Base-by-base conservation (phyloP, 2,888 invertebrate species). In the Alitta virens region DNA sequence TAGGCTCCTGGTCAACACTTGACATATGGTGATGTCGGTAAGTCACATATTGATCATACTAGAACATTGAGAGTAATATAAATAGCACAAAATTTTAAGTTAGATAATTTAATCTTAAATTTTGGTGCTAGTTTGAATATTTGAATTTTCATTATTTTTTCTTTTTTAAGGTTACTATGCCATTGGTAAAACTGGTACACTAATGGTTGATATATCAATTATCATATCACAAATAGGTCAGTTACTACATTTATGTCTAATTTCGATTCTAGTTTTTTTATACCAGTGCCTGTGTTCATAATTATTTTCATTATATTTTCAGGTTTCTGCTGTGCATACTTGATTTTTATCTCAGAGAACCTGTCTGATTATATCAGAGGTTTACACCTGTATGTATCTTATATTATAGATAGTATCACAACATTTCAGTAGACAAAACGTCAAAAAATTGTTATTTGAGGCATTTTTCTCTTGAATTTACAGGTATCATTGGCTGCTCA, bases 281-380 rank as follows among this genome's bases (percentile, higher is more conserved):
- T n/a, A n/a, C n/a, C n/a, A n/a, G n/a, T n/a, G n/a, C n/a, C n/a
- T n/a, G n/a, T n/a, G n/a, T n/a, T n/a, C n/a, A n/a, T n/a, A n/a
- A n/a, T n/a, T n/a, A n/a, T n/a, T n/a, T n/a, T n/a, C n/a, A n/a
- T n/a, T n/a, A n/a, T 33, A n/a, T 1, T 54, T 64, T 3, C 63
- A 67, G 67, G 67, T 2, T 68, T 83, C 69, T 82, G 82, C 68
- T 83, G 83, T 75, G 83, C 80, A 24, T 81, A 81, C 64, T 71
- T 81, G 40, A 80, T 81, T 50, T 81, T 81, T 67, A 80, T 83
- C 56, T 78, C 78, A 61, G 78, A 81, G 67, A 83, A 83, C 68
- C 70, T 83, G 50, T 74, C 78, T 16, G 74, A 76, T 54, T 75
- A 77, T 58, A 46, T 46, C 46, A 3, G n/a, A 16, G 46, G 46